phyloP scores from a whole-genome alignment of 2,888 invertebrate genomes.

The Sphinx pinastri region DNA sequence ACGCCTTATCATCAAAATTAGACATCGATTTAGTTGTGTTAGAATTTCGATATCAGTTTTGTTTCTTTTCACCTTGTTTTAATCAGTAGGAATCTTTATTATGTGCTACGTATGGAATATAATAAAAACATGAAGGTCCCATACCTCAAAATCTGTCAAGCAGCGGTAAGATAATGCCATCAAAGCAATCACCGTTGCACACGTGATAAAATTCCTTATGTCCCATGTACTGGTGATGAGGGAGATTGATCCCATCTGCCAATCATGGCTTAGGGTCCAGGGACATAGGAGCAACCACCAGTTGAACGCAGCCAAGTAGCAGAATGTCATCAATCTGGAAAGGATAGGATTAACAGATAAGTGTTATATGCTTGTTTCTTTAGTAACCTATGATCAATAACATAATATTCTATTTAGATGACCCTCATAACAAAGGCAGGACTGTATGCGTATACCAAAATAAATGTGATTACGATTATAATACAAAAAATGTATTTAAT shows the following conservation, averaged over 20 bases:
- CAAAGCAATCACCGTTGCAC: constrained; percentile 86
- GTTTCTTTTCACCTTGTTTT: neutral
- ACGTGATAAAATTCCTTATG: constrained; percentile 88
- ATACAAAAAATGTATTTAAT: neutral
- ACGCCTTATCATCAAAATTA: too few relatives aligned
- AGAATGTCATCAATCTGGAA: constrained; percentile 90
- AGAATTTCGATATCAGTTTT: too few relatives aligned
- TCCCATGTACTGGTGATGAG: constrained; percentile 88
- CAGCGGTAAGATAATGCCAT: constrained; percentile 85
- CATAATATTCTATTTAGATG: neutral
- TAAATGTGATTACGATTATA: too few relatives aligned
- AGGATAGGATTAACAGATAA: neutral
- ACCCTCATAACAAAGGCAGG: too few relatives aligned
- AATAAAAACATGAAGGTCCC: constrained; percentile 28
- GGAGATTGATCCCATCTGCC: constrained; percentile 95
- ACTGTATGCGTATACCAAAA: too few relatives aligned
- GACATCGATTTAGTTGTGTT: too few relatives aligned
- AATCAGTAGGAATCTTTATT: too few relatives aligned
- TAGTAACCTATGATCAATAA: too few relatives aligned
- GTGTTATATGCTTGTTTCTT: too few relatives aligned
- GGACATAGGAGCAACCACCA: constrained; percentile 93
- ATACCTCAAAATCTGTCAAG: constrained; percentile 87
- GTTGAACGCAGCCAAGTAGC: constrained; percentile 92
- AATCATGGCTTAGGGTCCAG: constrained; percentile 91
- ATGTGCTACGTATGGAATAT: neutral